phyloP scores from a whole-genome alignment of 92 coral and sea anemone genomes.

The Virgularia gustaviana region DNA sequence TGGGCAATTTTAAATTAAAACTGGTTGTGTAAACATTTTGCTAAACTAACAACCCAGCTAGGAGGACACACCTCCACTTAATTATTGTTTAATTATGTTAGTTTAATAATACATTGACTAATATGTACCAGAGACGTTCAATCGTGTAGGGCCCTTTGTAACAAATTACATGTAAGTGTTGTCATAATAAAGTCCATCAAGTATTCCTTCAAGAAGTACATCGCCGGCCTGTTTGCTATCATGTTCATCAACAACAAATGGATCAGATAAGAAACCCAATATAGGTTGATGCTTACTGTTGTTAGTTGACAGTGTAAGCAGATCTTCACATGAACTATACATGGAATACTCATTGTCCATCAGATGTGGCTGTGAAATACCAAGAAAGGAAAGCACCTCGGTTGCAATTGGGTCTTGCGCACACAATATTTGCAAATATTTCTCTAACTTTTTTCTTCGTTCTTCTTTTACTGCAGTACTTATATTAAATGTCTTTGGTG shows the following conservation, averaged over 20 bases:
- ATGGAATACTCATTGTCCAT: neutral
- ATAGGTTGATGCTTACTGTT: constrained; percentile 73
- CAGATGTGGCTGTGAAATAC: constrained; percentile 54
- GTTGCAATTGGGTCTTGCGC: constrained; percentile 36
- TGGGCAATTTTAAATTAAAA: too few relatives aligned
- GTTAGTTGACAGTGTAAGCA: constrained; percentile 59
- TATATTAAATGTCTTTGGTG: constrained; percentile 62
- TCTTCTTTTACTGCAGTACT: constrained; percentile 65
- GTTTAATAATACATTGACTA: too few relatives aligned
- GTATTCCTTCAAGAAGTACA: constrained; percentile 64
- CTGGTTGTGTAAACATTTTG: too few relatives aligned
- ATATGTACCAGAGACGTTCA: too few relatives aligned
- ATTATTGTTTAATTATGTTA: too few relatives aligned
- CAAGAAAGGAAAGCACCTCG: constrained; percentile 74
- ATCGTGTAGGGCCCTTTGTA: too few relatives aligned
- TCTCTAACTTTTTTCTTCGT: constrained; percentile 70
- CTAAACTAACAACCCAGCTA: too few relatives aligned
- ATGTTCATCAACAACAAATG: constrained; percentile 42
- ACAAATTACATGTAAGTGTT: neutral
- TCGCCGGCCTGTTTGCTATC: constrained; percentile 53
- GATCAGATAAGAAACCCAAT: constrained; percentile 70
- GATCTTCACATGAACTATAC: constrained; percentile 58
- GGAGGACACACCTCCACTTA: too few relatives aligned
- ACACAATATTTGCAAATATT: constrained; percentile 60
- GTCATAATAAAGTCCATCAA: constrained; percentile 65